Conservation (phyloP, 2,113 vertebrate species). For the Mesoclemmys tuberculata region DNA sequence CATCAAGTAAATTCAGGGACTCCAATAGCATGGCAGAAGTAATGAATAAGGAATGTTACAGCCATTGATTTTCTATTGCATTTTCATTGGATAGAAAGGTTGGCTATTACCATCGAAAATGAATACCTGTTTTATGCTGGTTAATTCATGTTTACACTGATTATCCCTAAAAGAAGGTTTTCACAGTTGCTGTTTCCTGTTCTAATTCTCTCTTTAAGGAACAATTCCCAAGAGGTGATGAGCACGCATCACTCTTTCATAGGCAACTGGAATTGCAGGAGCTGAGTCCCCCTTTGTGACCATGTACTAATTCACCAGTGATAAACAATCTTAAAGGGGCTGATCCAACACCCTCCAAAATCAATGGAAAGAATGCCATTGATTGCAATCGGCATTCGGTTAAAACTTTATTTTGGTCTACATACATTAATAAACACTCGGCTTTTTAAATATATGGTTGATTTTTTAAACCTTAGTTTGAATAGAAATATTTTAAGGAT, state of each 20-base stretch:
- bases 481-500: neutral
- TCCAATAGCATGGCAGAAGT: neutral
- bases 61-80: slow-evolving; percentile 56
- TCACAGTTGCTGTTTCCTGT: slow-evolving; percentile 19
- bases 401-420: neutral
- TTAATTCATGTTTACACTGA: slow-evolving; percentile 41
- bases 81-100: slow-evolving; percentile 38
- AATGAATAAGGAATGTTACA: neutral
- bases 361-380: neutral
- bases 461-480: neutral
- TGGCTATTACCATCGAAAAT: slow-evolving; percentile 11
- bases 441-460: neutral
- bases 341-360: neutral
- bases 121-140: slow-evolving; percentile 29
- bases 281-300: neutral
- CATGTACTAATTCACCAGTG: neutral
- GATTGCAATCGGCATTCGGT: neutral
- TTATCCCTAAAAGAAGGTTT: slow-evolving; percentile 43
- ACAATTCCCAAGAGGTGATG: neutral
- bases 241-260: neutral
- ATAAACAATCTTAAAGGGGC: neutral
- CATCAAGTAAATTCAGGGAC: slow-evolving; percentile 12
- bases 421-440: neutral
- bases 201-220: neutral
- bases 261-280: neutral